Conservation (phyloP, 2,888 invertebrate genomes). For the Pimpla rufipes region DNA sequence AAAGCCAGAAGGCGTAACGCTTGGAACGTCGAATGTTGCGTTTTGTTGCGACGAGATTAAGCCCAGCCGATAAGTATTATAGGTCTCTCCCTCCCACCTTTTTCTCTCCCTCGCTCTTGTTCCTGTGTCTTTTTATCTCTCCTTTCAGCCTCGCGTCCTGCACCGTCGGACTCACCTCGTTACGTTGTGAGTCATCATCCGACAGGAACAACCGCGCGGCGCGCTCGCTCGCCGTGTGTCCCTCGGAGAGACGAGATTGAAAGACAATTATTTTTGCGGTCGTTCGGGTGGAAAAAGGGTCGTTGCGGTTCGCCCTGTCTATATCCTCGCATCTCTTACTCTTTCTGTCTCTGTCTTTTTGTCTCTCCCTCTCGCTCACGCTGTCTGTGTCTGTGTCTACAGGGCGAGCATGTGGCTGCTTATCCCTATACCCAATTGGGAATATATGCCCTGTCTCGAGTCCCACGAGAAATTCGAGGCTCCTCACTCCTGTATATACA, state of each 20-base stretch:
- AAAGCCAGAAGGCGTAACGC: not conserved
- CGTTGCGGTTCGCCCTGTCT: constrained; percentile 19
- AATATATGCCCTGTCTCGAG: constrained; percentile 35
- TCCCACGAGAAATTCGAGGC: constrained; percentile 58
- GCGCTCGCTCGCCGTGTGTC: constrained; percentile 38
- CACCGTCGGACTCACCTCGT: constrained; percentile 9
- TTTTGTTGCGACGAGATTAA: constrained; percentile 53
- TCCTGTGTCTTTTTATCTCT: not conserved
- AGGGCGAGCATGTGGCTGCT: constrained; percentile 7
- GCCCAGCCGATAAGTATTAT: constrained; percentile 46
- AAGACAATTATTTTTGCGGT: constrained; percentile 70
- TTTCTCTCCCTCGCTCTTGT: not conserved
- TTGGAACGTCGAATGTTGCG: constrained; percentile 26
- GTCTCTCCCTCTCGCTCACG: not conserved
- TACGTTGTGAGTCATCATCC: constrained; percentile 55
- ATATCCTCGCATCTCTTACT: not conserved
- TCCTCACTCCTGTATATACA: constrained; percentile 3
- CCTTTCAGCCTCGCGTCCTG: constrained; percentile 1
- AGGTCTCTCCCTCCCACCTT: not conserved
- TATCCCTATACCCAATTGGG: constrained; percentile 28
- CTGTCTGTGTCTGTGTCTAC: not conserved
- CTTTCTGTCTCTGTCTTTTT: constrained; percentile 4
- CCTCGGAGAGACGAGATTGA: constrained; percentile 57
- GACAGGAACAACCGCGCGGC: constrained; percentile 43
- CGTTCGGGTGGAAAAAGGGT: constrained; percentile 62